Evolutionary conservation across 30 jellyfish, hydroid and myxozoan species (phyloP).

Genomic region (Nemopilema nomurai): DNA sequence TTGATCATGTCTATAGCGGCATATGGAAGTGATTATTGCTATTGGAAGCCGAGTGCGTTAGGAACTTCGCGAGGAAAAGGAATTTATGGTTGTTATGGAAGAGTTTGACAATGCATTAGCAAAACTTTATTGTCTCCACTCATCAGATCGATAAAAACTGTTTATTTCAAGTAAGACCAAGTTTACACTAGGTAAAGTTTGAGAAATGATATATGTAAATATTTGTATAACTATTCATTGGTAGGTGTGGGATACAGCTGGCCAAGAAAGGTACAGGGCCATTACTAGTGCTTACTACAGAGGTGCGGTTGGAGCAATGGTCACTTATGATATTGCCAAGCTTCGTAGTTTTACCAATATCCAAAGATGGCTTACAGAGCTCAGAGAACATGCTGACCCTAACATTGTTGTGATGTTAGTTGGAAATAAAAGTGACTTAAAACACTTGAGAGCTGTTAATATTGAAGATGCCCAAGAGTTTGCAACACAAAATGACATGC

Average conservation of each 20-base stretch:
- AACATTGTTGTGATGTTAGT: conserved; percentile 92
- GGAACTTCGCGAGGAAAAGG: no score
- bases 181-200: no score
- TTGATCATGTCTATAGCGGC: no score
- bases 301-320: conserved; percentile 99
- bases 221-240: background rate
- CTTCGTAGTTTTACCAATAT: conserved; percentile 79
- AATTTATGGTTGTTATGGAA: no score
- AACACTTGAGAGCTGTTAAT: conserved; percentile 96
- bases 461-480: conserved; percentile 95
- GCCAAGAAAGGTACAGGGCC: conserved; percentile 98
- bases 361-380: conserved; percentile 90
- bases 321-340: conserved; percentile 91
- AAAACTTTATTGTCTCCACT: no score
- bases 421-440: conserved; percentile 90
- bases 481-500: conserved; percentile 89
- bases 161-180: no score
- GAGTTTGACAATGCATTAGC: no score
- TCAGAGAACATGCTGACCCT: conserved; percentile 95
- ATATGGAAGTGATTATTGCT: no score
- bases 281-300: conserved; percentile 96
- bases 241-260: conserved; percentile 99
- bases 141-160: no score
- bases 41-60: no score
- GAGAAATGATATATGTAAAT: no score